Evolutionary conservation across 2,113 vertebrate genomes (phyloP).

Genomic region (Oreochromis spilurus): DNA sequence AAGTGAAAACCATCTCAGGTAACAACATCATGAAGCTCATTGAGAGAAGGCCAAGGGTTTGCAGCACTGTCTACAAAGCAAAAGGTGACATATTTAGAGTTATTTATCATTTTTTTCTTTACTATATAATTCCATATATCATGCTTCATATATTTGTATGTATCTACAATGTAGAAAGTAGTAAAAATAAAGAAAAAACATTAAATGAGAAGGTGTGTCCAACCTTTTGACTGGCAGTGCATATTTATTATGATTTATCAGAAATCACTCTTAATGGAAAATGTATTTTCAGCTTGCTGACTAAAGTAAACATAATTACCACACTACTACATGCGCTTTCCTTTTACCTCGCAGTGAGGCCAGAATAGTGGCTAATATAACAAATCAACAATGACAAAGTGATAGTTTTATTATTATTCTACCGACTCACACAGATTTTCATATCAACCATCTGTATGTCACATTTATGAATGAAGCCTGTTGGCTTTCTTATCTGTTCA

Average conservation of each 20-base stretch:
- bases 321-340: neutral
- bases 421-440: neutral
- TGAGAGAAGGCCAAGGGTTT: neutral
- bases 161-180: neutral
- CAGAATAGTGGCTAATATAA: neutral
- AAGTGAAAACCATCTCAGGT: neutral
- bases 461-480: neutral
- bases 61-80: neutral
- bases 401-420: conserved; percentile 16
- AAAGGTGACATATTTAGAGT: neutral
- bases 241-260: neutral
- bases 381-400: conserved; percentile 19
- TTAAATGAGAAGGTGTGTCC: neutral
- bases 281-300: neutral
- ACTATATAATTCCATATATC: neutral
- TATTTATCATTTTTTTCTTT: neutral
- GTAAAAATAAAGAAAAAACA: neutral
- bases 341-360: accelerated
- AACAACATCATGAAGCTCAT: neutral
- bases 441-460: neutral
- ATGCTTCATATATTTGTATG: neutral
- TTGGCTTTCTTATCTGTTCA: conserved; percentile 16
- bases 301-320: neutral
- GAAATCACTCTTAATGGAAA: neutral
- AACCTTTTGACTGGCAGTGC: neutral